A percentile compares a stretch with the other conserved stretches of the same genome.
Evolutionary conservation across 2,113 vertebrate genomes (phyloP).

Genomic region (Sorex fumeus): DNA sequence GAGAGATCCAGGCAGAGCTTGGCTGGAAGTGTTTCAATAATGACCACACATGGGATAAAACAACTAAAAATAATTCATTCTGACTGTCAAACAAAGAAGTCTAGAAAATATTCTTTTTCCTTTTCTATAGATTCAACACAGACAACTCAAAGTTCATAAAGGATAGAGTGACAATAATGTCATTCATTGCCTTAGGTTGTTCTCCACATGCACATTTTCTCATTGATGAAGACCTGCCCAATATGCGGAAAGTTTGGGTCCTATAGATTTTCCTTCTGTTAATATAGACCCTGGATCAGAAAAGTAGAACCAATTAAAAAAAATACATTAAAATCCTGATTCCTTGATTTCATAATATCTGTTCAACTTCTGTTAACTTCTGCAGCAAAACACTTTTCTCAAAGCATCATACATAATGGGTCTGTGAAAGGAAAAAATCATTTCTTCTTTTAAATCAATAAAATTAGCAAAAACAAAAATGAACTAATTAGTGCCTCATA

Average conservation of each 20-base stretch:
- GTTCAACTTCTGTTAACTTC: slow-evolving; percentile 65
- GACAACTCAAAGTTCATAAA: slow-evolving; percentile 57
- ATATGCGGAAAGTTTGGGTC: slow-evolving; percentile 75
- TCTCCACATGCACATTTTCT: background rate
- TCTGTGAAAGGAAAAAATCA: slow-evolving; percentile 57
- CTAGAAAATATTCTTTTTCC: slow-evolving; percentile 45
- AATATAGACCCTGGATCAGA: slow-evolving; percentile 69
- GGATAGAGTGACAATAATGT: slow-evolving; percentile 73
- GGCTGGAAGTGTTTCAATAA: slow-evolving; percentile 71
- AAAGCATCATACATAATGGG: slow-evolving; percentile 69
- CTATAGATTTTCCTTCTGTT: slow-evolving; percentile 75
- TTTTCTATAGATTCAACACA: slow-evolving; percentile 63
- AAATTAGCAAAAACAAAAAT: slow-evolving; percentile 60
- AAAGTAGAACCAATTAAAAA: slow-evolving; percentile 22
- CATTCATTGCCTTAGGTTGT: too few relatives aligned
- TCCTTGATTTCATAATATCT: slow-evolving; percentile 62
- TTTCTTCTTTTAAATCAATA: slow-evolving; percentile 79
- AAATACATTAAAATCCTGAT: slow-evolving; percentile 52
- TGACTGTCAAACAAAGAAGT: slow-evolving; percentile 32
- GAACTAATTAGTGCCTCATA: slow-evolving; percentile 63
- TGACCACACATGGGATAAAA: slow-evolving; percentile 70
- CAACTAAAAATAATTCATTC: slow-evolving; percentile 12
- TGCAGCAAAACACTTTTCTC: slow-evolving; percentile 72
- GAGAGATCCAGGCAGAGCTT: slow-evolving; percentile 50
- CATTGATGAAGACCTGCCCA: slow-evolving; percentile 56